Percentiles rank a stretch among this genome's conserved stretches.
phyloP scores from a whole-genome alignment of 2,888 invertebrate species.

The Sisyra nigra region DNA sequence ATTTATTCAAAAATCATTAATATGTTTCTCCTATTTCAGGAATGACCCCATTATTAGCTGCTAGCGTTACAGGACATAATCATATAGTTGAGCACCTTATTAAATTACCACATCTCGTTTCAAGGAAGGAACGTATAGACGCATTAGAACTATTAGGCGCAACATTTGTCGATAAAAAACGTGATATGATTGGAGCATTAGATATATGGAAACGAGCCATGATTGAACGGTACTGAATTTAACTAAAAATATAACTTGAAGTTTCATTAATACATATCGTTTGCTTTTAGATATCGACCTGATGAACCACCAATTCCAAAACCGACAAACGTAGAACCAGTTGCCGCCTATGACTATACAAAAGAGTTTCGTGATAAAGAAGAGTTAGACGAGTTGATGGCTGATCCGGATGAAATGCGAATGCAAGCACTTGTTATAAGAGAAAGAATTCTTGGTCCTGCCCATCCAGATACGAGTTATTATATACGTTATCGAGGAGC shows the following conservation, averaged over 20 bases:
- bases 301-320: conserved; percentile 31
- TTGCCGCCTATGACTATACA: conserved; percentile 79
- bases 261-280: background rate
- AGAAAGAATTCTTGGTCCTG: conserved; percentile 82
- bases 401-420: conserved; percentile 90
- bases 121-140: conserved; percentile 66
- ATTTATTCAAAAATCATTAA: background rate
- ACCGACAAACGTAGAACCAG: conserved; percentile 47
- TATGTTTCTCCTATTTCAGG: conserved; percentile 30
- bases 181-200: conserved; percentile 83
- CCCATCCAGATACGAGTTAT: conserved; percentile 93
- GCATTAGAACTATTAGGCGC: conserved; percentile 85
- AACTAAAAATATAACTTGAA: too few relatives aligned
- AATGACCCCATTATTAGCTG: conserved; percentile 90
- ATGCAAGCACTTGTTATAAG: conserved; percentile 89
- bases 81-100: conserved; percentile 89
- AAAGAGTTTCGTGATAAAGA: conserved; percentile 65
- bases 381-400: conserved; percentile 68
- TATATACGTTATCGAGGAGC: conserved; percentile 64
- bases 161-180: conserved; percentile 90
- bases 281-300: background rate
- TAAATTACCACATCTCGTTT: conserved; percentile 49
- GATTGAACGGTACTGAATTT: conserved; percentile 75
- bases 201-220: conserved; percentile 84
- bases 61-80: conserved; percentile 82